Evolutionary conservation across 2,888 invertebrate species (phyloP).

Genomic region (Lasioglossum lativentre): DNA sequence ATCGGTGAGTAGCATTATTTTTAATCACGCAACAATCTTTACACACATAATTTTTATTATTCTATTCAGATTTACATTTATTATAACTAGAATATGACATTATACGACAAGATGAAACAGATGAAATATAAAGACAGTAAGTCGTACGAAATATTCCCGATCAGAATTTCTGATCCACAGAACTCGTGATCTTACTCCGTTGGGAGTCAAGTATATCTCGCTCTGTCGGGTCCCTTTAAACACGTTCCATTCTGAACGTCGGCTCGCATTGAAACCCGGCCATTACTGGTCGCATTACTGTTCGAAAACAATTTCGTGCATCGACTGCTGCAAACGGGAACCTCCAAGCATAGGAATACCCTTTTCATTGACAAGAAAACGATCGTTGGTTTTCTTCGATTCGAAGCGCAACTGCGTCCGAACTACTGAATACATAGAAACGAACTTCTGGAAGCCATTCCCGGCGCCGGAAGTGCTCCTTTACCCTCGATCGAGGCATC

Average conservation of each 20-base stretch:
- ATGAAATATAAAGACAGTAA: no score
- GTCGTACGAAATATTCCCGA: no score
- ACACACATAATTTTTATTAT: no score
- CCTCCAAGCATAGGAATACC: conserved; percentile 5
- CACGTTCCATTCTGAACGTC: not conserved
- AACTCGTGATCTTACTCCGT: not conserved
- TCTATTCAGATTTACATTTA: not conserved
- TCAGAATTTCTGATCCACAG: no score
- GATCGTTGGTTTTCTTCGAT: not conserved
- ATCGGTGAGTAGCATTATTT: not conserved
- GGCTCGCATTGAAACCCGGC: not conserved
- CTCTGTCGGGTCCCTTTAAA: not conserved
- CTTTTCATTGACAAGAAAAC: conserved; percentile 9
- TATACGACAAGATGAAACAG: not conserved
- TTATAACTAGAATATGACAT: no score
- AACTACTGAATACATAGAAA: not conserved
- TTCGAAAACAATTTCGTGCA: conserved; percentile 31
- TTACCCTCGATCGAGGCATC: not conserved
- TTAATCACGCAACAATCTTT: not conserved
- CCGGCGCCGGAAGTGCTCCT: not conserved
- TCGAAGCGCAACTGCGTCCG: not conserved
- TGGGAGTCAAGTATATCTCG: not conserved
- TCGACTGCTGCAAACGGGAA: conserved; percentile 8
- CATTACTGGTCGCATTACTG: conserved; percentile 4
- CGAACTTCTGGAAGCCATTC: not conserved